Percentiles rank a stretch among this genome's conserved stretches.
Conservation (phyloP, 2,113 vertebrate species). For the Cavia aperea region DNA sequence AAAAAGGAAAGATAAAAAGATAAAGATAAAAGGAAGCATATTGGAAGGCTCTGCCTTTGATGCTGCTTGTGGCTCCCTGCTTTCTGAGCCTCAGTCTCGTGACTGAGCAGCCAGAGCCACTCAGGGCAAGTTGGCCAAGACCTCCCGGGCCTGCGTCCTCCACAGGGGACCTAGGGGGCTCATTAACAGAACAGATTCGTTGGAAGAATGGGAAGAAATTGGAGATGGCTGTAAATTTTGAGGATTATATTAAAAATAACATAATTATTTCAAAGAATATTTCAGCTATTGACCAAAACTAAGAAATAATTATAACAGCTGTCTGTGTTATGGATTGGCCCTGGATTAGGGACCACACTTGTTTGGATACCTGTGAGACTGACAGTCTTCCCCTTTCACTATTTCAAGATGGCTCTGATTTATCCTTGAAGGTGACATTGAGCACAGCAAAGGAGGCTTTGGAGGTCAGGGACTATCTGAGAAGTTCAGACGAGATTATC, state of each 20-base stretch:
- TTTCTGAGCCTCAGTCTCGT: rapidly evolving
- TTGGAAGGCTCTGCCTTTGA: rapidly evolving
- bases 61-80: rapidly evolving
- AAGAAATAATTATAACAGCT: too few species aligned
- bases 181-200: rapidly evolving
- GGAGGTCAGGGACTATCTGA: rapidly evolving
- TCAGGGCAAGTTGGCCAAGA: neutral
- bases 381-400: neutral
- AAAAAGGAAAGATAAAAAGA: neutral
- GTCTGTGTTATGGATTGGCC: neutral
- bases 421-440: neutral
- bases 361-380: rapidly evolving
- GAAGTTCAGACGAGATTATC: neutral
- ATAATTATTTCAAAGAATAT: neutral
- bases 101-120: neutral
- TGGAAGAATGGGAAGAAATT: too few species aligned
- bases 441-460: rapidly evolving
- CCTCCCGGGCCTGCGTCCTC: too few species aligned
- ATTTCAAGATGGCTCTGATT: neutral
- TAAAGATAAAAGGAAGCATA: neutral
- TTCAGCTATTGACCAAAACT: neutral
- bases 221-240: too few species aligned
- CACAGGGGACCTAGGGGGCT: rapidly evolving
- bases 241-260: neutral
- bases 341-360: rapidly evolving